Evolutionary conservation across 2,797 vertebrate genomes (phyloP), one percentile per base, ranked within the genome.

Genomic region (Ispidina lecontei): DNA sequence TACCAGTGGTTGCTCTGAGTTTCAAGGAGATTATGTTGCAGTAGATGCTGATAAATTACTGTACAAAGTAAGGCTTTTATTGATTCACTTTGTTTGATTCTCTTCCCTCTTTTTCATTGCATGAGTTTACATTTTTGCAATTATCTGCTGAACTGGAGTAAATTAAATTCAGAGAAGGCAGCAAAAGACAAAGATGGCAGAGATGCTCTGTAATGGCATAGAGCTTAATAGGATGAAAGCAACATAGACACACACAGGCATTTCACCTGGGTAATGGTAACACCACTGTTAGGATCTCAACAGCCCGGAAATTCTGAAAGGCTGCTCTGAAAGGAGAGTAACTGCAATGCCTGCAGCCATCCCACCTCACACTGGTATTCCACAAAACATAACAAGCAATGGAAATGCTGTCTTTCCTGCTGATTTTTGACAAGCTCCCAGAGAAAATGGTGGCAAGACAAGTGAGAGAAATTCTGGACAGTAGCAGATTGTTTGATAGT

Each of bases 401-500:
- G 78, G 91, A 74, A 91, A 59, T 31, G 86, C 88, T 76, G 58
- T 63, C 91, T 90, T 93, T 91, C 94, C 93, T 29, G 86, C 91
- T 96, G 91, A 65, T 81, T 95, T 95, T 92, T 49, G 2, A 56
- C 88, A 91, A 69, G 77, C 91, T 96, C 93, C 89, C 94, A 89
- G 88, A 92, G 81, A 89, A 94, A 93, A 73, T 13, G 29, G 65
- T 88, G 87, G 93, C 88, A 77, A 90, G 69, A 72, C 70, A 4
- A 95, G 81, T 16, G 87, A 86, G 93, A 92, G 86, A 67, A 90
- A 89, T 59, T 37, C 76, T 83, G 96, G 87, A 95, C 95, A 95
- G 90, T 86, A 76, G 90, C 10, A 10, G 91, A 93, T 96, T 97
- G 93, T 96, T 87, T 83, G 92, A 93, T 95, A 71, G 56, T 93